These are phyloP conservation scores for Drosophila formosana DNA, from an alignment of 2,888 invertebrate genomes.

Conservation along the genomic window DNA sequence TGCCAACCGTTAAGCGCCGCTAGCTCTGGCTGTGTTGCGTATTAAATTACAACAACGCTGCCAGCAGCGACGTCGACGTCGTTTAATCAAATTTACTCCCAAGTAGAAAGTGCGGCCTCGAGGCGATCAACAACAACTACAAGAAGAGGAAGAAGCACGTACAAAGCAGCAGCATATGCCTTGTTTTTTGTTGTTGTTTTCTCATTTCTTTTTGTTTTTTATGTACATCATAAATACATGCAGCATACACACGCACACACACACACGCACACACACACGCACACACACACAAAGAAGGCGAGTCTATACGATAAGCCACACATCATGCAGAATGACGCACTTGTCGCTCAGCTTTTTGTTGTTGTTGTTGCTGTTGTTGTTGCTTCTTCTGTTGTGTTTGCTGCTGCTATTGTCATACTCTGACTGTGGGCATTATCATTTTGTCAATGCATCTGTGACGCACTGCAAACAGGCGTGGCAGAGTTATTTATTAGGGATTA, in stretches of 20 bases:
- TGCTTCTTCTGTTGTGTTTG: background rate
- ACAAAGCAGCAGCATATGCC: slow-evolving; percentile 9
- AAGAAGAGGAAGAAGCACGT: slow-evolving; percentile 17
- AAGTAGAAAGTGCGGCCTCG: slow-evolving; percentile 53
- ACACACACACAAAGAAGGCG: background rate
- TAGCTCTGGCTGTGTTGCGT: slow-evolving; percentile 34
- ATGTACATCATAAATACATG: slow-evolving; percentile 20
- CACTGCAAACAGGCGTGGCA: background rate
- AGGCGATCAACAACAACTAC: slow-evolving; percentile 22
- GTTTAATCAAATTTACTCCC: slow-evolving; percentile 64
- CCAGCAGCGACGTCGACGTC: slow-evolving; percentile 42
- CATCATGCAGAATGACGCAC: slow-evolving; percentile 72
- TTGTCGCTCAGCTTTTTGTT: slow-evolving; percentile 52
- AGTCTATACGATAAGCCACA: slow-evolving; percentile 22
- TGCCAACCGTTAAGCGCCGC: slow-evolving; percentile 56
- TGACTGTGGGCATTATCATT: background rate
- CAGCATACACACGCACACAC: slow-evolving; percentile 4
- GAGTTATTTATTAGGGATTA: too few species aligned
- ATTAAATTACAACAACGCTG: slow-evolving; percentile 64
- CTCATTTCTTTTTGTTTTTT: slow-evolving; percentile 1
- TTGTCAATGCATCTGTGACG: background rate
- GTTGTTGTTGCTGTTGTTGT: slow-evolving; percentile 10
- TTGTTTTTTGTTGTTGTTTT: background rate
- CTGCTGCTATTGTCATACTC: slow-evolving; percentile 2
- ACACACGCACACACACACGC: background rate